Evolutionary conservation across 1,140 invertebrate genomes (phyloP), one percentile per base, ranked within the genome.

Genomic region (Hyles vespertilio): DNA sequence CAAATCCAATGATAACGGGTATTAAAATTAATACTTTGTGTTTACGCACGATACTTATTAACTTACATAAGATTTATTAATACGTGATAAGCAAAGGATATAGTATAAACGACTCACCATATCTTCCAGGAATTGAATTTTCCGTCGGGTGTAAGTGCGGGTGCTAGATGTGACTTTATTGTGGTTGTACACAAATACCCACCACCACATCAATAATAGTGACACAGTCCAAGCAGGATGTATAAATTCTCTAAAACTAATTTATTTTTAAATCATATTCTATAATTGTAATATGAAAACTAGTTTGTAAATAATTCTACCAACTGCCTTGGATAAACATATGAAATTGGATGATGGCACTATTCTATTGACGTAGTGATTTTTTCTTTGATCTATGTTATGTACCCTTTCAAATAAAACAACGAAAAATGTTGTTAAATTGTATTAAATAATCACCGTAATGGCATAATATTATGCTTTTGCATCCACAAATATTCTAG

Each of bases 391-490:
- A 48, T 5, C n/a, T 48, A 22, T 8, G 3, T 48, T 61, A 54
- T 52, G 44, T 49, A 46, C 47, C 50, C 46, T 53, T 56, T 8
- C 32, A 71, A 74, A 72, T 70, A 56, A 74, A 72, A 74, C 72
- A 45, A 70, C 48, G 32, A 9, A 32, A 55, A n/a, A 47, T 67
- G 51, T 59, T 72, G 67, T 74, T 74, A 74, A 67, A 67, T 59
- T 68, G 61, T 65, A 67, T 63, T 67, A 63, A 69, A 74, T 55
- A 53, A 63, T 70, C 67, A 67, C 58, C 57, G 57, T 56, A 64
- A 69, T 72, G 49, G 59, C 69, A 66, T 63, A 70, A 65, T 61
- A 67, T 67, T 70, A 58, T 58, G 73, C 55, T 60, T 61, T 69
- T 59, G 50, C 60, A 40, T 70, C 62, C 67, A 69, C 59, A 67